Evolutionary conservation across 1,140 invertebrate genomes (phyloP), one percentile per base, ranked within the genome.

Genomic region (Tetragnatha versicolor): DNA sequence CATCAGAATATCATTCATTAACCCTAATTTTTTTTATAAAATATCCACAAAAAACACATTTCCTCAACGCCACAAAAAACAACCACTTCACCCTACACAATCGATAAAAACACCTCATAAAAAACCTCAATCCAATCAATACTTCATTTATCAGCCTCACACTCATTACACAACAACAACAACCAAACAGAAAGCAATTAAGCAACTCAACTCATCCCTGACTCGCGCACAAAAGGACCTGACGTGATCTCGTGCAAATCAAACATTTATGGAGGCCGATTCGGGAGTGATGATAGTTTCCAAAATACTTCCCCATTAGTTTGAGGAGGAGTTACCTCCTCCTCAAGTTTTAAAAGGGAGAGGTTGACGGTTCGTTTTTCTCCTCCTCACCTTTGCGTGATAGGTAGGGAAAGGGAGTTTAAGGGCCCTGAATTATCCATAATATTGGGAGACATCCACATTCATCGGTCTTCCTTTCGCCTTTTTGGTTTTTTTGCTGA

Each of bases 251-350:
- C 42, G 58, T 58, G 58, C 55, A 75, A 35, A 49, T 49, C 55
- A 51, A 75, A 75, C 72, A 63, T 75, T 75, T 75, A 75, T 58
- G 10, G 58, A 37, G 49, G 25, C 29, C 60, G 49, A 72, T 55
- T 72, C 5, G 29, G 29, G 29, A 63, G 58, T 31, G 72, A 75
- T 75, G 72, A 75, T 63, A 49, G 72, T 33, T 47, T 2, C 10
- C n/a, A 63, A 63, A 75, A 45, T 33, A 33, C 27, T 51, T 63
- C 63, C 12, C 58, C 72, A 75, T 75, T 75, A 51, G n/a, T 60
- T 58, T 51, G 10, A 65, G 39, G 61, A 42, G 35, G 60, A 22
- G 60, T 37, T 37, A 29, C 31, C 17, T 17, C 7, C 35, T 65
- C 39, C 42, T 65, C 12, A 33, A 45, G 37, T 27, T 42, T 65